These are phyloP conservation scores for Synergus gifuensis DNA, from an alignment of 2,888 invertebrate species.

Conservation along the genomic window DNA sequence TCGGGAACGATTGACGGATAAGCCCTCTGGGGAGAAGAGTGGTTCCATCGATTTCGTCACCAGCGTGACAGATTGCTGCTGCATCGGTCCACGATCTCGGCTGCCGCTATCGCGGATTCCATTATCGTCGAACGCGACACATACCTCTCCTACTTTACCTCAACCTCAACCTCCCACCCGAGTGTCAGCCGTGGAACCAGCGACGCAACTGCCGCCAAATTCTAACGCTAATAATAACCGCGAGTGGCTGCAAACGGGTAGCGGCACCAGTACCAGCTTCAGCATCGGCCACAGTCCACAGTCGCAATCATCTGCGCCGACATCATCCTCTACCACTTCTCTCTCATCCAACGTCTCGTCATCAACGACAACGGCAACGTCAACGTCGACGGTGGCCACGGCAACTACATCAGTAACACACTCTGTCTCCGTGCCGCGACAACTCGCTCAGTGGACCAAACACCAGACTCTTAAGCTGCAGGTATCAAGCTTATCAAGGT, in stretches of 20 bases:
- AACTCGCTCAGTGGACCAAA: slow-evolving; percentile 74
- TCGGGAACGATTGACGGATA: slow-evolving; percentile 59
- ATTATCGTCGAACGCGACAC: slow-evolving; percentile 47
- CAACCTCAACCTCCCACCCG: slow-evolving; percentile 48
- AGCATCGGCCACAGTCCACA: slow-evolving; percentile 47
- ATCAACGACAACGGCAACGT: slow-evolving; percentile 57
- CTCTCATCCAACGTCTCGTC: slow-evolving; percentile 57
- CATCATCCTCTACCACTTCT: slow-evolving; percentile 56
- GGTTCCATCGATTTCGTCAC: slow-evolving; percentile 58
- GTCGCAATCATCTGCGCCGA: slow-evolving; percentile 51
- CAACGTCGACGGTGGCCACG: slow-evolving; percentile 40
- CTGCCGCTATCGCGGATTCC: slow-evolving; percentile 67
- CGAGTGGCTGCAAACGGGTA: slow-evolving; percentile 67
- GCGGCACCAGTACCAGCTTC: slow-evolving; percentile 45
- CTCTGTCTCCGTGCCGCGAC: slow-evolving; percentile 69
- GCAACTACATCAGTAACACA: slow-evolving; percentile 53
- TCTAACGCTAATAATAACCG: slow-evolving; percentile 74
- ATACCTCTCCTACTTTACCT: slow-evolving; percentile 46
- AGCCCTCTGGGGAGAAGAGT: slow-evolving; percentile 24
- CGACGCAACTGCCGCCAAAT: slow-evolving; percentile 65
- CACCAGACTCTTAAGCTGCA: slow-evolving; percentile 74
- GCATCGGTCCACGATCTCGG: slow-evolving; percentile 73
- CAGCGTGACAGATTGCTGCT: slow-evolving; percentile 70
- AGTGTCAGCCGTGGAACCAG: slow-evolving; percentile 54
- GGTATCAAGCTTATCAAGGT: slow-evolving; percentile 60